phyloP scores from a whole-genome alignment of 2,888 invertebrate genomes.

The Heteromurus nitidus region DNA sequence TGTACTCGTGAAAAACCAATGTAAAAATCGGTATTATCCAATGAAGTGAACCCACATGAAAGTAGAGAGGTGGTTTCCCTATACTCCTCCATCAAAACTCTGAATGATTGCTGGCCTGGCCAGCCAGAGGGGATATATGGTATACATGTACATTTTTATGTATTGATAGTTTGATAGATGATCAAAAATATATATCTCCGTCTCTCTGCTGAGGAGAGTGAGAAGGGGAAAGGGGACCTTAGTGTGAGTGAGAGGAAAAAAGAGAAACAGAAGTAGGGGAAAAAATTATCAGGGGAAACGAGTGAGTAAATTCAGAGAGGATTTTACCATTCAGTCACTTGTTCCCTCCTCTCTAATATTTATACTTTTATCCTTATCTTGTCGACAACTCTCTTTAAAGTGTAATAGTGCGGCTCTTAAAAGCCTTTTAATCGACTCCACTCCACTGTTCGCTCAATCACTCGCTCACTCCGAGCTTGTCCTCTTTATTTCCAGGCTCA shows the following conservation, averaged over 20 bases:
- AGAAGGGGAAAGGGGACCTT: background rate
- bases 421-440: constrained; percentile 64
- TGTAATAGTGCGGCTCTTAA: constrained; percentile 61
- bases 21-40: constrained; percentile 58
- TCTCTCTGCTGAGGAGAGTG: too few species aligned
- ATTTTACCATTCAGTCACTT: constrained; percentile 45
- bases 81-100: constrained; percentile 1
- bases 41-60: constrained; percentile 62
- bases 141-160: constrained; percentile 4
- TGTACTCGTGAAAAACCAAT: constrained; percentile 52
- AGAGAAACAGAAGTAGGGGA: constrained; percentile 27
- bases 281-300: constrained; percentile 60
- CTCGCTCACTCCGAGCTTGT: constrained; percentile 44
- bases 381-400: constrained; percentile 34
- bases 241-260: constrained; percentile 5
- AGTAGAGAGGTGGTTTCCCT: constrained; percentile 9
- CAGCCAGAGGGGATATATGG: constrained; percentile 56
- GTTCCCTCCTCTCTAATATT: constrained; percentile 46
- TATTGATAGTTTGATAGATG: background rate
- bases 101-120: constrained; percentile 37
- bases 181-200: too few species aligned
- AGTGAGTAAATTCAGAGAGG: constrained; percentile 63
- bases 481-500: background rate
- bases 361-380: constrained; percentile 56
- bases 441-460: constrained; percentile 57